These are phyloP conservation scores for Caenorhabditis latens DNA, from an alignment of 1,140 invertebrate genomes.

Conservation along the genomic window DNA sequence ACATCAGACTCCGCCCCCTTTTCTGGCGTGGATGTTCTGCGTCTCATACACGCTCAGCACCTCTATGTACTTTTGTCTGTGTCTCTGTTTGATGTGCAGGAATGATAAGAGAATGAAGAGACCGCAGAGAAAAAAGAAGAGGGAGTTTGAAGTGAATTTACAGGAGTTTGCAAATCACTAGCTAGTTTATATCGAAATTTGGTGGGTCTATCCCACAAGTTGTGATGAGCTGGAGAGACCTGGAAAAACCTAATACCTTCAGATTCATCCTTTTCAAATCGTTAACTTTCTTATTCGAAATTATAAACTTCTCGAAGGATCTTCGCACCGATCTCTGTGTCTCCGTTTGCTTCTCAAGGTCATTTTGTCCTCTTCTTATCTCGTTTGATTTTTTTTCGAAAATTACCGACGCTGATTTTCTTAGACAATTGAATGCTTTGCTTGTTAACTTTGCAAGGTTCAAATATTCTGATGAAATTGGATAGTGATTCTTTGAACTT, in stretches of 20 bases:
- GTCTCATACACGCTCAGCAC: not conserved
- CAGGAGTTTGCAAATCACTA: not conserved
- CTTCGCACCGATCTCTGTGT: not conserved
- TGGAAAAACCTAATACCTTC: too few species aligned
- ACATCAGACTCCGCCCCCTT: conserved; percentile 37
- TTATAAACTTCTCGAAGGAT: not conserved
- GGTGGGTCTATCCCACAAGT: too few species aligned
- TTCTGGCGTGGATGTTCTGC: conserved; percentile 27
- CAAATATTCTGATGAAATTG: not conserved
- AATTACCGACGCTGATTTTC: conserved; percentile 6
- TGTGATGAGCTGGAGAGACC: too few species aligned
- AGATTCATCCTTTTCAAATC: too few species aligned
- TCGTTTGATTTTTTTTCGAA: not conserved
- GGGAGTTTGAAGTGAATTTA: not conserved
- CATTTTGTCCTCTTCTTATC: not conserved
- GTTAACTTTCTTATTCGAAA: not conserved
- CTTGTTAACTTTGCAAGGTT: conserved; percentile 31
- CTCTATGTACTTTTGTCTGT: conserved; percentile 3
- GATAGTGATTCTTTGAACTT: not conserved
- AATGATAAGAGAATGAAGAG: not conserved
- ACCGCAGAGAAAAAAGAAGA: not conserved
- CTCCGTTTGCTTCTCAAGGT: not conserved
- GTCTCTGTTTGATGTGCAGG: conserved; percentile 24
- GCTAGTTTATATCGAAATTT: too few species aligned
- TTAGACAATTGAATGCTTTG: conserved; percentile 18